These are phyloP conservation scores for Anguilla japonica DNA, from an alignment of 2,113 vertebrate species.

Conservation along the genomic window DNA sequence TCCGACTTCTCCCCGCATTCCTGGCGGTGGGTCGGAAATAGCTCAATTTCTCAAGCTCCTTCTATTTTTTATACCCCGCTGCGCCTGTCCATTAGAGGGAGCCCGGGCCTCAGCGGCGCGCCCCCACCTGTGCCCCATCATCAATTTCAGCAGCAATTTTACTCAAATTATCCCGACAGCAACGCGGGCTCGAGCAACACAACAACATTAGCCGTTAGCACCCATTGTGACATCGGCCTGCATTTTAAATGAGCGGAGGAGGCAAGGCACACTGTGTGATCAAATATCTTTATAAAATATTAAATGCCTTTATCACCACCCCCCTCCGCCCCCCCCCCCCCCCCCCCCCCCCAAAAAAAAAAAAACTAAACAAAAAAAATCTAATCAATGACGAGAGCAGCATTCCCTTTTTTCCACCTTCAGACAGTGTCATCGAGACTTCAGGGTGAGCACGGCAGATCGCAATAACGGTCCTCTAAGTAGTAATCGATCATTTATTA, in stretches of 20 bases:
- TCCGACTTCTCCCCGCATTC: conserved; percentile 1
- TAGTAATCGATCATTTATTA: conserved; percentile 46
- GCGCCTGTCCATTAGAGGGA: conserved; percentile 21
- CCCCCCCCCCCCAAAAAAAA: too few species aligned
- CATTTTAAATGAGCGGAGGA: not conserved
- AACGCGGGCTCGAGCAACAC: not conserved
- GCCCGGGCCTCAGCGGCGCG: not conserved
- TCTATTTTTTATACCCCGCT: not conserved
- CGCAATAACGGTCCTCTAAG: conserved; percentile 29
- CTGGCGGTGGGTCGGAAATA: conserved; percentile 14
- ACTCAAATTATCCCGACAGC: not conserved
- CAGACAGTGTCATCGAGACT: not conserved
- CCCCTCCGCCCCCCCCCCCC: too few species aligned
- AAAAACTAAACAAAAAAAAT: not conserved
- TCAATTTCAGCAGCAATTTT: not conserved
- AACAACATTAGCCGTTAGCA: conserved; percentile 13
- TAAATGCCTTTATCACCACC: not conserved
- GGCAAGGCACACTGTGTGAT: not conserved
- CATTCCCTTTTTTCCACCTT: not conserved
- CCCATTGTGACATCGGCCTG: not conserved
- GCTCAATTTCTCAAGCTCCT: conserved; percentile 21
- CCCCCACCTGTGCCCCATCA: not conserved
- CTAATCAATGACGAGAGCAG: not conserved
- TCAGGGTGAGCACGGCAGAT: conserved; percentile 12
- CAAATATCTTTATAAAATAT: not conserved